These are phyloP conservation scores for Patella ulyssiponensis DNA, from an alignment of 2,888 invertebrate genomes.

Conservation along the genomic window DNA sequence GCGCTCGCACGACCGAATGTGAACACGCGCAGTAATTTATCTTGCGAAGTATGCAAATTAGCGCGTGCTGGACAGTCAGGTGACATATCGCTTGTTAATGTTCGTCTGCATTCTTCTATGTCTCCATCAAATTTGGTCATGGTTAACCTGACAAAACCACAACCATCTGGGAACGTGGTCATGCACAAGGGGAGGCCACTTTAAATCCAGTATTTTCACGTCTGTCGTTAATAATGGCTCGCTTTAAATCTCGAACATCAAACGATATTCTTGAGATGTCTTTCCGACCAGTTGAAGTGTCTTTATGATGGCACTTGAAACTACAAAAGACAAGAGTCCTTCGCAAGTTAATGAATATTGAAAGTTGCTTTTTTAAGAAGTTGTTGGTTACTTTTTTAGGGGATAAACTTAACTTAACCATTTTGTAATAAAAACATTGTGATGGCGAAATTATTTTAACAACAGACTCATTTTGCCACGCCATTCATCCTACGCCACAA, in stretches of 20 bases:
- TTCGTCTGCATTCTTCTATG: slow-evolving; percentile 6
- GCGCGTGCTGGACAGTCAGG: slow-evolving; percentile 13
- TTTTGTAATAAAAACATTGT: too few relatives aligned
- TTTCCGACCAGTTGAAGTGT: slow-evolving; percentile 2
- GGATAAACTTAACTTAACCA: too few relatives aligned
- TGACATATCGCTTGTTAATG: slow-evolving; percentile 11
- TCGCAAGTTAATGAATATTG: too few relatives aligned
- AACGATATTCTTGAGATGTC: slow-evolving; percentile 4
- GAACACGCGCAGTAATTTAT: slow-evolving; percentile 11
- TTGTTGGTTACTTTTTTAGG: too few relatives aligned
- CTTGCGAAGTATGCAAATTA: slow-evolving; percentile 5
- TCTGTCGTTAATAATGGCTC: slow-evolving; percentile 1
- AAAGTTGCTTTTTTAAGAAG: too few relatives aligned
- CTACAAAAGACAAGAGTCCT: background rate
- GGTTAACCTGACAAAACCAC: background rate
- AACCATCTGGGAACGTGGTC: slow-evolving; percentile 4
- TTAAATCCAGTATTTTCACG: background rate
- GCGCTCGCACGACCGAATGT: slow-evolving; percentile 9
- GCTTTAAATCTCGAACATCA: slow-evolving; percentile 7
- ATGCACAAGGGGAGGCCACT: background rate
- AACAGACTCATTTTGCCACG: too few relatives aligned
- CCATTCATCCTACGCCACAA: too few relatives aligned
- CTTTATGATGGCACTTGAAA: slow-evolving; percentile 3
- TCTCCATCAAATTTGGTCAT: slow-evolving; percentile 9
- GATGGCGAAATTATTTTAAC: too few relatives aligned